A percentile compares a stretch with the other conserved stretches of the same genome.
phyloP scores from a whole-genome alignment of 2,113 vertebrate genomes.

The Pollachius pollachius region DNA sequence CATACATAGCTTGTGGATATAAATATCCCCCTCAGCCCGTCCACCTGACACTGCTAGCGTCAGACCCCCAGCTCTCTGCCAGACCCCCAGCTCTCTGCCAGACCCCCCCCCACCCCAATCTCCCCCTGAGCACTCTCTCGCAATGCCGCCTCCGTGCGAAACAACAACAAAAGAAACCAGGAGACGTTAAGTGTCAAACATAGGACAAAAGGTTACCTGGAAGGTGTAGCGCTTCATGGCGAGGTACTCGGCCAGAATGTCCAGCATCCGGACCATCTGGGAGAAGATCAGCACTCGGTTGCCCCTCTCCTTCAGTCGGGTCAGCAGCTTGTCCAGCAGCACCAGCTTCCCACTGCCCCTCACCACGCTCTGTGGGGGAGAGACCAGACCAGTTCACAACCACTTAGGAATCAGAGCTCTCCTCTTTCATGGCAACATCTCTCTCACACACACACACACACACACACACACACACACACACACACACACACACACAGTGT shows the following conservation, averaged over 20 bases:
- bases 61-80: conserved; percentile 15
- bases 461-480: too few species aligned
- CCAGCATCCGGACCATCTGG: conserved; percentile 99
- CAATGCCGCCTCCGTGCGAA: background rate
- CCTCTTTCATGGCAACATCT: background rate
- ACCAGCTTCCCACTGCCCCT: conserved; percentile 95
- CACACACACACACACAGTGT: too few species aligned
- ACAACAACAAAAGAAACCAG: conserved; percentile 17
- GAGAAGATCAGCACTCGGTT: conserved; percentile 98
- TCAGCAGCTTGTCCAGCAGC: conserved; percentile 93
- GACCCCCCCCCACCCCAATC: background rate
- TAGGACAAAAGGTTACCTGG: conserved; percentile 76
- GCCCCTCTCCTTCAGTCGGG: conserved; percentile 88
- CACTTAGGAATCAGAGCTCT: background rate
- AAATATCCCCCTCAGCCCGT: conserved; percentile 76
- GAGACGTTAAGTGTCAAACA: background rate
- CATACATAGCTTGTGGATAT: conserved; percentile 77
- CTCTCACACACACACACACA: too few species aligned
- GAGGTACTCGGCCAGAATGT: conserved; percentile 95
- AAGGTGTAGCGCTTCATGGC: conserved; percentile 92
- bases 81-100: conserved; percentile 8
- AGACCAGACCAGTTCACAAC: background rate
- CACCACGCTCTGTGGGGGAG: conserved; percentile 77
- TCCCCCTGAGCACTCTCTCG: background rate
- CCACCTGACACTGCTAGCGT: conserved; percentile 45